A percentile compares a stretch with the other conserved stretches of the same genome.
Evolutionary conservation across 2,888 invertebrate species (phyloP).

Genomic region (Coleophora flavipennella): DNA sequence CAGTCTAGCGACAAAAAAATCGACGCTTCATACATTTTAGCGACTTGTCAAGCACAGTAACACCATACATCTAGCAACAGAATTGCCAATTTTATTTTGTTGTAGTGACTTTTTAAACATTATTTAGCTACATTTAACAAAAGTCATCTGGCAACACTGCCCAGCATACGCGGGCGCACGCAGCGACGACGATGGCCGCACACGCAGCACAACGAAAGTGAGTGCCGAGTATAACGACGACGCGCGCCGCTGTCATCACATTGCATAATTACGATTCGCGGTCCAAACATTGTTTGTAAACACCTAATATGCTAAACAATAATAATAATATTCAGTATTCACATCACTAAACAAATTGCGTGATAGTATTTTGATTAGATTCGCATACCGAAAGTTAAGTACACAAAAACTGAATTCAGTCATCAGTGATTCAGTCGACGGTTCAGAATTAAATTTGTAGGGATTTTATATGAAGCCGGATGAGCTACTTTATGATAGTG

Average conservation of each 20-base stretch:
- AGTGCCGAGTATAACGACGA: conserved; percentile 30
- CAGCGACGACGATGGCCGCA: conserved; percentile 9
- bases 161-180: conserved; percentile 1
- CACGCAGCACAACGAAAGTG: conserved; percentile 62
- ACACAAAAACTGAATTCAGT: not conserved
- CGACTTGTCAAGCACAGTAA: no score
- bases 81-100: no score
- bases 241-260: conserved; percentile 49
- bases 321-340: no score
- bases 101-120: no score
- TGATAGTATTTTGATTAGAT: conserved; percentile 52
- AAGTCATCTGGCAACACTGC: no score
- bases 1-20: no score
- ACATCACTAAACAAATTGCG: conserved; percentile 45
- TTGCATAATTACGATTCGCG: conserved; percentile 63
- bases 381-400: conserved; percentile 12
- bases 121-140: no score
- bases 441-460: no score
- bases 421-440: no score
- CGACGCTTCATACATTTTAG: no score
- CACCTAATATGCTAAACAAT: conserved; percentile 54
- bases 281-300: conserved; percentile 67
- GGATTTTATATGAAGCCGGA: conserved; percentile 22
- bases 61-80: no score
- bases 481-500: conserved; percentile 23